A percentile compares a stretch with the other conserved stretches of the same genome.
These are phyloP conservation scores for Apocrypta bakeri DNA, from an alignment of 1,140 invertebrate species.

Conservation along the genomic window DNA sequence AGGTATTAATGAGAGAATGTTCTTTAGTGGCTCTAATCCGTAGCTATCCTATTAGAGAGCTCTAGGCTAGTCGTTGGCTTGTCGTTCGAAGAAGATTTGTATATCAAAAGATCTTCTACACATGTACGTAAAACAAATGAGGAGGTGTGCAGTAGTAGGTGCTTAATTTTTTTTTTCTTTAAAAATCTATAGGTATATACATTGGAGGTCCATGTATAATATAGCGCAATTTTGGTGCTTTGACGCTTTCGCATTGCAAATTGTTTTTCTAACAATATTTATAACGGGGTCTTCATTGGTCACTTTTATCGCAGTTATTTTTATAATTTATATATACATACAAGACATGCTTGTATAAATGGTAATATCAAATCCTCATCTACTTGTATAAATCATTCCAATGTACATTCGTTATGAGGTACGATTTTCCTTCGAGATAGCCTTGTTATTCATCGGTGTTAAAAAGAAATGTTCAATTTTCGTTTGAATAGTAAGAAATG, in stretches of 20 bases:
- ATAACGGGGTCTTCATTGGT: conserved; percentile 39
- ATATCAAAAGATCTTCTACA: background rate
- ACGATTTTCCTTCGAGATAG: background rate
- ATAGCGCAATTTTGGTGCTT: conserved; percentile 33
- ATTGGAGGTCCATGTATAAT: background rate
- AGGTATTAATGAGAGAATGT: conserved; percentile 56
- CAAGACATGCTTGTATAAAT: background rate
- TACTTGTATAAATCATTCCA: conserved; percentile 8
- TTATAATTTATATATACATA: conserved; percentile 24
- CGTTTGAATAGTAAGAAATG: background rate
- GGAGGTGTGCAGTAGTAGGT: background rate
- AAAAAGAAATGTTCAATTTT: background rate
- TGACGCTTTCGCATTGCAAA: conserved; percentile 58
- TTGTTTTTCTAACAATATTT: conserved; percentile 71
- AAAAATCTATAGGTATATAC: background rate
- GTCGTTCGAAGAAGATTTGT: conserved; percentile 1
- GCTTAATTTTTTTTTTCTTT: conserved; percentile 5
- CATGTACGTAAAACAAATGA: background rate
- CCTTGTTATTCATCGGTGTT: background rate
- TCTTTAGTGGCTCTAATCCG: conserved; percentile 14
- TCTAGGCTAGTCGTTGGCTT: conserved; percentile 17
- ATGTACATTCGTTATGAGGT: background rate
- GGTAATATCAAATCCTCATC: conserved; percentile 12
- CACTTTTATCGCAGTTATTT: conserved; percentile 9
- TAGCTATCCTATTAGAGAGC: conserved; percentile 18